phyloP scores from a whole-genome alignment of 23 tunicate species.

The Ascidia mentula region DNA sequence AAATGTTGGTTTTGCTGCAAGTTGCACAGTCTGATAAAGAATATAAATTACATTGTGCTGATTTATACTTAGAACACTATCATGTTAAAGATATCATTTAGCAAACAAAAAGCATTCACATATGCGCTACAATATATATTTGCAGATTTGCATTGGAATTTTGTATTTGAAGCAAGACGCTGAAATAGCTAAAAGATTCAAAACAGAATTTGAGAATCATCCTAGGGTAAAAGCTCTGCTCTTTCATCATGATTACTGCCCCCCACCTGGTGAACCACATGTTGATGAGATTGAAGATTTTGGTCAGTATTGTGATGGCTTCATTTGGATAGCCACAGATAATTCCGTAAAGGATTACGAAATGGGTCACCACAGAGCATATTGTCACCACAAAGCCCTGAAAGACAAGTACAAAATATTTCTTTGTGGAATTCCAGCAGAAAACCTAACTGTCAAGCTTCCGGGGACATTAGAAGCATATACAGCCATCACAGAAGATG shows the following conservation, averaged over 20 bases:
- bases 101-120: too few relatives aligned
- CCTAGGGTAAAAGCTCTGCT: neutral
- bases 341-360: neutral
- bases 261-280: neutral
- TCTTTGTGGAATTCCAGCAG: neutral
- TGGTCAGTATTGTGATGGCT: neutral
- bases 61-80: neutral
- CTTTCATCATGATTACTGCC: neutral
- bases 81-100: too few relatives aligned
- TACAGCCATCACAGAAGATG: neutral
- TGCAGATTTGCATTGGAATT: neutral
- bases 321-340: neutral
- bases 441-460: neutral
- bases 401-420: neutral
- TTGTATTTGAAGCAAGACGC: neutral
- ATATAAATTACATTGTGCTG: too few relatives aligned
- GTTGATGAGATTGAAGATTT: constrained; percentile 2
- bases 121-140: neutral
- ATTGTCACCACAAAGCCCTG: neutral
- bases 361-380: neutral
- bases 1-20: too few relatives aligned
- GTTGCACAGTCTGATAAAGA: too few relatives aligned
- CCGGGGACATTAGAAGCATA: neutral
- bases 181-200: neutral
- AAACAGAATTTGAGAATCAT: neutral